A percentile compares a stretch with the other conserved stretches of the same genome.
phyloP scores from a whole-genome alignment of 1,140 invertebrate genomes.

The Diprion similis region DNA sequence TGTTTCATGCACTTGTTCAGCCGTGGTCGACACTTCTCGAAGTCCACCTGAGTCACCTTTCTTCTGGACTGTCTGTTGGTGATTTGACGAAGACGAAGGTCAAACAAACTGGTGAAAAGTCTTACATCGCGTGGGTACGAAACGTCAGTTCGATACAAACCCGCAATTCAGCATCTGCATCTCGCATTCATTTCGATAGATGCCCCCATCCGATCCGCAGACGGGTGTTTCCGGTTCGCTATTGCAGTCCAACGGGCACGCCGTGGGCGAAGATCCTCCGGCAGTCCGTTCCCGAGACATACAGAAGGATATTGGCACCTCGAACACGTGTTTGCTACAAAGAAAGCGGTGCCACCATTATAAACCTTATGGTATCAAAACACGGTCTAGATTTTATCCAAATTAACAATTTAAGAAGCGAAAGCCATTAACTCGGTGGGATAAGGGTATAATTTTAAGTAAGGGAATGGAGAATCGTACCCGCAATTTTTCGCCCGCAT shows the following conservation, averaged over 20 bases:
- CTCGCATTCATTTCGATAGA: conserved; percentile 89
- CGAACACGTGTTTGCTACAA: conserved; percentile 85
- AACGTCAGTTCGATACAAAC: conserved; percentile 62
- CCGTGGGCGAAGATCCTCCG: conserved; percentile 61
- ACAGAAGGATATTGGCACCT: conserved; percentile 89
- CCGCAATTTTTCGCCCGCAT: conserved; percentile 94
- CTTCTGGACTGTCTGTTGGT: conserved; percentile 58
- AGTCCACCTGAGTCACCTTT: conserved; percentile 73
- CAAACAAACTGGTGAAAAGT: neutral
- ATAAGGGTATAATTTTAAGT: too few relatives aligned
- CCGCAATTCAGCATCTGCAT: conserved; percentile 90
- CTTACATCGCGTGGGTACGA: neutral
- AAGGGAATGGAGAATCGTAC: conserved; percentile 58
- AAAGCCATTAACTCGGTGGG: too few relatives aligned
- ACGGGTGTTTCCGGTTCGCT: conserved; percentile 70
- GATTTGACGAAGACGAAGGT: neutral
- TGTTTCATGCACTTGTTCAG: conserved; percentile 76
- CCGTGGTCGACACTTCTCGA: conserved; percentile 77
- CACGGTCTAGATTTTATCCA: too few relatives aligned
- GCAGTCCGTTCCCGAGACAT: conserved; percentile 78
- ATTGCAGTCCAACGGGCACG: conserved; percentile 76
- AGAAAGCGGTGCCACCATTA: conserved; percentile 19
- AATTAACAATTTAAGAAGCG: too few relatives aligned
- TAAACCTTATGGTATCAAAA: too few relatives aligned
- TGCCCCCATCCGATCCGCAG: conserved; percentile 87